Conservation (phyloP, 2,888 invertebrate species). For the Parascotia fuliginaria region DNA sequence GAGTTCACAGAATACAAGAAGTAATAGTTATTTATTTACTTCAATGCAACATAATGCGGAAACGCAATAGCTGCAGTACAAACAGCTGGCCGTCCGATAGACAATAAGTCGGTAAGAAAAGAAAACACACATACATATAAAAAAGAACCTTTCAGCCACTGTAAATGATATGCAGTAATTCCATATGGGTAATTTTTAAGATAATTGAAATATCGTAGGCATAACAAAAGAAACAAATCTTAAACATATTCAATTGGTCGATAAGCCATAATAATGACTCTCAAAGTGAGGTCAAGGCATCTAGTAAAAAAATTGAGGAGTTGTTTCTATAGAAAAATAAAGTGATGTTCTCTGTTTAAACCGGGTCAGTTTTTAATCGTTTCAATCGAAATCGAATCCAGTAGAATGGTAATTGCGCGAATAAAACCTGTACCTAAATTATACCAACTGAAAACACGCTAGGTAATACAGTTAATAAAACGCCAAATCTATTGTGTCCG, state of each 20-base stretch:
- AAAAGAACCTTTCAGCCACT: constrained; percentile 10
- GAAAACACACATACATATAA: constrained; percentile 49
- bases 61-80: constrained; percentile 60
- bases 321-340: too few relatives aligned
- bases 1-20: not conserved
- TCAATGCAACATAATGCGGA: constrained; percentile 40
- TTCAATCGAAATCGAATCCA: too few relatives aligned
- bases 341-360: too few relatives aligned
- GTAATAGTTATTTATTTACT: constrained; percentile 26
- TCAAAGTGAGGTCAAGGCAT: too few relatives aligned
- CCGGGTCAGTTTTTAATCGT: too few relatives aligned
- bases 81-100: constrained; percentile 60
- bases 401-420: too few relatives aligned
- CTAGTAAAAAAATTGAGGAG: too few relatives aligned
- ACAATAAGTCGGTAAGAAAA: constrained; percentile 55
- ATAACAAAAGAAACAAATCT: constrained; percentile 20
- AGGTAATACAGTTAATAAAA: not conserved
- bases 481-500: constrained; percentile 7
- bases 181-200: too few relatives aligned
- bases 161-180: constrained; percentile 2
- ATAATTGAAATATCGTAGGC: too few relatives aligned
- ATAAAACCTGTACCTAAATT: too few relatives aligned
- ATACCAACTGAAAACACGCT: not conserved
- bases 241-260: too few relatives aligned
- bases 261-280: too few relatives aligned